Percentiles rank a stretch among this genome's conserved stretches.
Evolutionary conservation across 2,113 vertebrate species (phyloP).

Genomic region (Crotalus helleri): DNA sequence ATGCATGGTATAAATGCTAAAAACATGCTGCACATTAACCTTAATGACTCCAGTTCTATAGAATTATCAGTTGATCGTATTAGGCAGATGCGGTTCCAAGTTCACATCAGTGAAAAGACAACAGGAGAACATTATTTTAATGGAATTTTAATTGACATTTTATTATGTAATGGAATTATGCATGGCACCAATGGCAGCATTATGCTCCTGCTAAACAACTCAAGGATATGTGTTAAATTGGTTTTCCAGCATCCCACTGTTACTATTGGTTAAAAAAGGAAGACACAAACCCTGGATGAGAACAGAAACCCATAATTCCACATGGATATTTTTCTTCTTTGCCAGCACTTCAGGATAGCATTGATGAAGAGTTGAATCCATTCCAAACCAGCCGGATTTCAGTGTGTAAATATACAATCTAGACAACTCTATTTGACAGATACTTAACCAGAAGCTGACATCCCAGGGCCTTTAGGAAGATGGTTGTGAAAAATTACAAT

Average conservation of each 20-base stretch:
- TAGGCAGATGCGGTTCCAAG: conserved; percentile 50
- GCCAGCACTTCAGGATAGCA: conserved; percentile 11
- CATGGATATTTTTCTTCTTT: conserved; percentile 19
- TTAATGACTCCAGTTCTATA: conserved; percentile 49
- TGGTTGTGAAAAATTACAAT: conserved; percentile 21
- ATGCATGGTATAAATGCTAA: conserved; percentile 23
- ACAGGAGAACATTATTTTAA: conserved; percentile 65
- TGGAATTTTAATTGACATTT: conserved; percentile 65
- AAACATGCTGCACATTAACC: conserved; percentile 57
- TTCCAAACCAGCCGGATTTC: conserved; percentile 19
- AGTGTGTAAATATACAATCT: background rate
- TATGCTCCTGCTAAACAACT: conserved; percentile 37
- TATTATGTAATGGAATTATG: conserved; percentile 51
- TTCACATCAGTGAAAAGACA: conserved; percentile 58
- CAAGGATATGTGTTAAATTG: conserved; percentile 34
- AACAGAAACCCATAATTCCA: conserved; percentile 23
- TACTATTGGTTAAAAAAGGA: conserved; percentile 22
- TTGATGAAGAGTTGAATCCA: conserved; percentile 22
- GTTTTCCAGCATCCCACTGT: conserved; percentile 48
- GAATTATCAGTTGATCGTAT: conserved; percentile 44
- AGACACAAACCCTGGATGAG: conserved; percentile 8
- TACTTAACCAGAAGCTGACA: background rate
- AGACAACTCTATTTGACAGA: background rate
- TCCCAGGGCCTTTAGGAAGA: background rate
- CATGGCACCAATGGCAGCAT: conserved; percentile 47